phyloP scores from a whole-genome alignment of 1,140 invertebrate genomes.

The Olivierus martensii region DNA sequence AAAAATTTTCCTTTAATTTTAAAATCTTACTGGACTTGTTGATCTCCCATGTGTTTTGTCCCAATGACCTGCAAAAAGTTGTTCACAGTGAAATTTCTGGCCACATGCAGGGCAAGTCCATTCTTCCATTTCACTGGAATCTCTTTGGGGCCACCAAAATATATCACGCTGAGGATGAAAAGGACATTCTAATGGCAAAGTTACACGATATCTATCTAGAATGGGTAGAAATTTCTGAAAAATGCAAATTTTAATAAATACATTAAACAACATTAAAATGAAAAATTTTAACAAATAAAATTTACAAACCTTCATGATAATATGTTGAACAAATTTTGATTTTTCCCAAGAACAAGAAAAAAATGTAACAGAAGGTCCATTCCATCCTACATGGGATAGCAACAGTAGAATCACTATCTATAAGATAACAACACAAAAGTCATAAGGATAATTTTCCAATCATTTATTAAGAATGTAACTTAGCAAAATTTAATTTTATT shows the following conservation, averaged over 20 bases:
- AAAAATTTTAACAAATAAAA: not conserved
- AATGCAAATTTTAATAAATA: not conserved
- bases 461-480: too few species aligned
- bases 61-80: conserved; percentile 76
- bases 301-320: conserved; percentile 55
- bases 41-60: conserved; percentile 60
- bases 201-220: conserved; percentile 66
- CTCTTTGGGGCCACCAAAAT: conserved; percentile 51
- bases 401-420: conserved; percentile 61
- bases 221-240: conserved; percentile 71
- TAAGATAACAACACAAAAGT: conserved; percentile 17
- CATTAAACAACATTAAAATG: not conserved
- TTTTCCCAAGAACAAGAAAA: conserved; percentile 75
- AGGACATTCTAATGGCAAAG: conserved; percentile 71
- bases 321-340: conserved; percentile 69
- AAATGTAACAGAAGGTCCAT: conserved; percentile 66
- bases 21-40: too few species aligned
- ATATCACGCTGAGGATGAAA: conserved; percentile 75
- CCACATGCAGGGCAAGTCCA: conserved; percentile 87
- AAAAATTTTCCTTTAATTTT: too few species aligned
- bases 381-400: conserved; percentile 69
- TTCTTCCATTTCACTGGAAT: conserved; percentile 31
- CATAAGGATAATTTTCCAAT: too few species aligned
- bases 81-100: conserved; percentile 79
- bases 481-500: too few species aligned